Conservation (phyloP, 2,888 invertebrate genomes). For the Phanerotoma sp. region DNA sequence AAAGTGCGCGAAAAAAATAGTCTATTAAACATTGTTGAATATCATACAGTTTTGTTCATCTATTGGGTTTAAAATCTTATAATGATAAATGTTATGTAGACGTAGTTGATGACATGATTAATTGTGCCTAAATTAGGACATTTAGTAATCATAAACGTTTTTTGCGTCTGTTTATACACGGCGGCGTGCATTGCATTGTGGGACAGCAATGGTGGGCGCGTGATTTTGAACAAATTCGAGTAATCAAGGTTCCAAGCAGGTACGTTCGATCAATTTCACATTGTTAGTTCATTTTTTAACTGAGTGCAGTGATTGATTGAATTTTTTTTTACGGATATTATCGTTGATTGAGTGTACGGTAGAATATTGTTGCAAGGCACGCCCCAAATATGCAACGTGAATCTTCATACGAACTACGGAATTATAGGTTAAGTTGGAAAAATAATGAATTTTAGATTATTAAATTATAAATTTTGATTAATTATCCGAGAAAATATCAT, state of each 20-base stretch:
- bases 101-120: background rate
- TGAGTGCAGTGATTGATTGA: background rate
- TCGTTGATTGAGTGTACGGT: slow-evolving; percentile 2
- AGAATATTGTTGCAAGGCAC: slow-evolving; percentile 34
- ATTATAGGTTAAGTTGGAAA: slow-evolving; percentile 50
- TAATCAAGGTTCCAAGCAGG: slow-evolving; percentile 38
- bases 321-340: no score
- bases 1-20: slow-evolving; percentile 47
- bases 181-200: slow-evolving; percentile 50
- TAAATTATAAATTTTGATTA: no score
- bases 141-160: slow-evolving; percentile 5
- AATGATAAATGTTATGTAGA: no score
- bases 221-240: slow-evolving; percentile 59
- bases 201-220: slow-evolving; percentile 60
- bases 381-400: slow-evolving; percentile 44
- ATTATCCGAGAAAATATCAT: slow-evolving; percentile 4
- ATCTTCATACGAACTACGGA: slow-evolving; percentile 46
- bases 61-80: background rate
- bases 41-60: background rate
- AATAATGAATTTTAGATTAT: background rate
- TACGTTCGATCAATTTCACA: slow-evolving; percentile 24
- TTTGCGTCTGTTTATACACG: slow-evolving; percentile 49
- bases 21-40: slow-evolving; percentile 11
- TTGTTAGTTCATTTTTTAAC: background rate
- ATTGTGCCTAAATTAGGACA: slow-evolving; percentile 13